Evolutionary conservation across 30 jellyfish, hydroid and myxozoan species (phyloP), one percentile per base, ranked within the genome.

Genomic region (Phacellophora camtschatica): DNA sequence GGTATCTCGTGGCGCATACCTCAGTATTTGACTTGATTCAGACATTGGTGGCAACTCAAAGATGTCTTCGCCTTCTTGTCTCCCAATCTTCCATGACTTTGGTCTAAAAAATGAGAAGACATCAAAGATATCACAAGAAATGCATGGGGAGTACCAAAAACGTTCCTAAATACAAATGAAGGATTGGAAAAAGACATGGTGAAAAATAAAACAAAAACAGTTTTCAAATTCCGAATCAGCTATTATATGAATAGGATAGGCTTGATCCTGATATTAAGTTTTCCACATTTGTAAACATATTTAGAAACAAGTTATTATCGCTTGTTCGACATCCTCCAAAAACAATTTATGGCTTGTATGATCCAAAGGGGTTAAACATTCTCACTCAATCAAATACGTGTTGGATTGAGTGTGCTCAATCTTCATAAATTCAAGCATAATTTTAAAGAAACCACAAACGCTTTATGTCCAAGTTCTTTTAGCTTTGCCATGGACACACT

Each of bases 41-140:
- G 88, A 77, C 74, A 88, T 22, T 2, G 97, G 95, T 0, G 94
- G 92, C 62, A 88, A 88, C 13, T 81, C 81, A 71, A 88, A 88
- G 8, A 88, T 35, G 64, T 88, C 97, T 34, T 82, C 88, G 23
- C 42, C 88, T 39, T 33, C 51, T 4, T 54, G 45, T 62, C 64
- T 63, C 1, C 75, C 35, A 30, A 72, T 57, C 27, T 68, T 83
- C 64, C 43, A 19, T 13, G 56, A 39, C 29, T 10, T 51, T 23
- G 81, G 62, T 7, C 95, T 83, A 13, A n/a, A 33, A 56, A 18
- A 24, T n/a, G 25, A 12, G 65, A 55, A 19, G 15, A 13, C 37
- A 6, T 6, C 11, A 55, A 55, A 19, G 23, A 10, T 4, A 13
- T 5, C 58, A 45, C 58, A 0, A 19, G 58, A 45, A 12, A 12